Percentiles rank a stretch among this genome's conserved stretches.
These are phyloP conservation scores for Pantala flavescens DNA, from an alignment of 1,140 invertebrate species.

Conservation along the genomic window DNA sequence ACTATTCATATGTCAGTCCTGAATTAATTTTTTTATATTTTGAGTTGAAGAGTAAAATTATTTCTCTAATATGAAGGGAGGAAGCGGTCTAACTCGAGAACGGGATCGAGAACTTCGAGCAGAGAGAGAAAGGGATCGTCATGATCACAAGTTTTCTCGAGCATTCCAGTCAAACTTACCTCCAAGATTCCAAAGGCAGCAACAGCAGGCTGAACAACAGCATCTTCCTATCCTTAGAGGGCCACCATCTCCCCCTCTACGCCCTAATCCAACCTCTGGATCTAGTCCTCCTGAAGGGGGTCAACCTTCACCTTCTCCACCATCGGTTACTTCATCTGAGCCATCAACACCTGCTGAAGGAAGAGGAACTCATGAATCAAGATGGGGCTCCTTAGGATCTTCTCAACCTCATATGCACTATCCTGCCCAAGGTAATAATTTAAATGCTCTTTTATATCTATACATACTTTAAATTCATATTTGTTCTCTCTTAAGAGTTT, in stretches of 20 bases:
- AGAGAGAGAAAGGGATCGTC: constrained; percentile 28
- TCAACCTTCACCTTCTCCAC: background rate
- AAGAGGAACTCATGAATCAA: background rate
- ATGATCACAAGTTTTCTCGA: constrained; percentile 48
- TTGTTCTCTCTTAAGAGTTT: no score
- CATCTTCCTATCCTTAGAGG: constrained; percentile 30
- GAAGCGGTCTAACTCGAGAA: constrained; percentile 27
- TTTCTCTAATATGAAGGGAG: background rate
- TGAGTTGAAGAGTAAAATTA: no score
- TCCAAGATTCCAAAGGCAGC: constrained; percentile 70
- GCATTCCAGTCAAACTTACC: constrained; percentile 71
- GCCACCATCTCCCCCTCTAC: constrained; percentile 15
- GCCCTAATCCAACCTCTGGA: constrained; percentile 25
- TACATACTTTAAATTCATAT: no score
- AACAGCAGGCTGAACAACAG: constrained; percentile 39
- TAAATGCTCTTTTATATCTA: no score
- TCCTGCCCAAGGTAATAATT: background rate
- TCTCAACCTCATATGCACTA: background rate
- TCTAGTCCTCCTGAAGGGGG: background rate
- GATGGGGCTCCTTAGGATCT: background rate
- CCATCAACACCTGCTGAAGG: background rate
- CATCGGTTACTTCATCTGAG: background rate
- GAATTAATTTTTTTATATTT: no score
- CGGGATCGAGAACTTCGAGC: constrained; percentile 31
- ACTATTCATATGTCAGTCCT: no score